These are phyloP conservation scores for Alaudala cheleensis DNA, from an alignment of 2,113 vertebrate species.

Conservation along the genomic window DNA sequence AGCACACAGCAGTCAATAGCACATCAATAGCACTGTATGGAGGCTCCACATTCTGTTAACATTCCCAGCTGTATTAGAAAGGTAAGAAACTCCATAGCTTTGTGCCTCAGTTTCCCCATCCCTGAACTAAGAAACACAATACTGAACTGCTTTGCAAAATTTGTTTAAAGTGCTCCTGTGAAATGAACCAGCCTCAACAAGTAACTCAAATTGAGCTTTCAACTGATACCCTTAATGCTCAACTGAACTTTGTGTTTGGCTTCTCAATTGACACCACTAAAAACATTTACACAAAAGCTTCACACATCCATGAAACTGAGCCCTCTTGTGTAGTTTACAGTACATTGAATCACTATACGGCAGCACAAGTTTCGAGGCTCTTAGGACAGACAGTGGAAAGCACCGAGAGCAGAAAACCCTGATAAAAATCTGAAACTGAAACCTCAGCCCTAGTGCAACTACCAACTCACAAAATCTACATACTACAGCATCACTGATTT, in stretches of 20 bases:
- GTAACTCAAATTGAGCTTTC: not conserved
- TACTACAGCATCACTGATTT: not conserved
- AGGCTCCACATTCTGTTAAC: not conserved
- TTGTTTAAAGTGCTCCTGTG: not conserved
- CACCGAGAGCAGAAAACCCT: not conserved
- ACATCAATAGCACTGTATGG: not conserved
- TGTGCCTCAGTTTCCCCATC: slow-evolving; percentile 11
- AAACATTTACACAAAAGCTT: slow-evolving; percentile 2
- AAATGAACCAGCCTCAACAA: not conserved
- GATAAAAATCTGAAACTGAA: slow-evolving; percentile 8
- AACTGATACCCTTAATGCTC: not conserved
- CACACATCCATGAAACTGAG: not conserved
- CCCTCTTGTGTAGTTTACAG: slow-evolving; percentile 1
- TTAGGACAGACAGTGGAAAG: not conserved
- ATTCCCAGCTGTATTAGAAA: not conserved
- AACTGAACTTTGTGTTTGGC: not conserved
- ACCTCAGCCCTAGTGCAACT: not conserved
- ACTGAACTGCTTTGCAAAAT: not conserved
- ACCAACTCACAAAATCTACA: not conserved
- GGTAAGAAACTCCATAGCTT: not conserved
- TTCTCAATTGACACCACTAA: not conserved
- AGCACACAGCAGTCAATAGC: not conserved
- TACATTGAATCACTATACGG: not conserved
- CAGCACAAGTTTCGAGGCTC: not conserved
- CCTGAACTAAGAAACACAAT: not conserved